Evolutionary conservation across 2,797 vertebrate genomes (phyloP).

Genomic region (Champsocephalus esox): DNA sequence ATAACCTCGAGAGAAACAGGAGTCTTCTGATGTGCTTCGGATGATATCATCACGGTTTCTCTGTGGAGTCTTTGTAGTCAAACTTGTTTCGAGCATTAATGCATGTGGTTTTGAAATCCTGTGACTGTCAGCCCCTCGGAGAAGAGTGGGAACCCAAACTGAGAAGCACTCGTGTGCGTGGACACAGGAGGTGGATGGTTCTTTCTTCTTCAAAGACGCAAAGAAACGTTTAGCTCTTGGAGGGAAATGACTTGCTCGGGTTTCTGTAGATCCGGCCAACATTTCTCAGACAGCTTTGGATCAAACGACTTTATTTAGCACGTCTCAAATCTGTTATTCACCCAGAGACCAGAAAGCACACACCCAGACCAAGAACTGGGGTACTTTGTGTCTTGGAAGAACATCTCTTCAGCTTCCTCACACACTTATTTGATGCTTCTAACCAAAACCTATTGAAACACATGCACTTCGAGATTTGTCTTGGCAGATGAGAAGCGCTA

Average conservation of each 20-base stretch:
- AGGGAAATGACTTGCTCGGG: neutral
- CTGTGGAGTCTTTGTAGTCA: neutral
- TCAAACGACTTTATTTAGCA: neutral
- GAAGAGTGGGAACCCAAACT: neutral
- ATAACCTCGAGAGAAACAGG: neutral
- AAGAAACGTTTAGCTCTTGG: too few species aligned
- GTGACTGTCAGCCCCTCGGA: slow-evolving; percentile 34
- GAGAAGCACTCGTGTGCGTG: neutral
- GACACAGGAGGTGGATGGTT: neutral
- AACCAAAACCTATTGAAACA: too few species aligned
- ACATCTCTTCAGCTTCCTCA: too few species aligned
- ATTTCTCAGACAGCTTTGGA: neutral
- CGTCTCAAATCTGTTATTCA: neutral
- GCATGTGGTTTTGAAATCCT: slow-evolving; percentile 11
- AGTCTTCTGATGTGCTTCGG: neutral
- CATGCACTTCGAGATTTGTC: too few species aligned
- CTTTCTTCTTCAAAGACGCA: neutral
- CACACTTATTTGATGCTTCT: too few species aligned
- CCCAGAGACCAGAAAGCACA: neutral
- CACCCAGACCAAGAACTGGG: neutral
- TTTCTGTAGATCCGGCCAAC: neutral
- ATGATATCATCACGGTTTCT: neutral
- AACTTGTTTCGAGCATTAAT: neutral
- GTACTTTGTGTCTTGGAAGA: too few species aligned
- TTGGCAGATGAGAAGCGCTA: too few species aligned